Evolutionary conservation across 2,797 vertebrate genomes (phyloP), one percentile per base, ranked within the genome.

Genomic region (Petrocephalus sullivani): DNA sequence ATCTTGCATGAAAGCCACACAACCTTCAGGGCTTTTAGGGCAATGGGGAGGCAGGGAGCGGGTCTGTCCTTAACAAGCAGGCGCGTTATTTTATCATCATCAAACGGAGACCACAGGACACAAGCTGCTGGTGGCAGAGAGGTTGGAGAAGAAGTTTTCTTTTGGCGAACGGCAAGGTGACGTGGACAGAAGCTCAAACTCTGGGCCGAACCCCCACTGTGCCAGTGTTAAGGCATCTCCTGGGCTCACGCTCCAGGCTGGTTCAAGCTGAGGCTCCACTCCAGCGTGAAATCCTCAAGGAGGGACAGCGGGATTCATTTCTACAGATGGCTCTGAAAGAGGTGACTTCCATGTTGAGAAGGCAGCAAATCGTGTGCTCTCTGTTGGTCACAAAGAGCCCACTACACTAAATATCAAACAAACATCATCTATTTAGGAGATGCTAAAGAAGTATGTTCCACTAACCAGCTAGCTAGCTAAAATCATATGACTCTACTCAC

Each of bases 311-410:
- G 81, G 83, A 54, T 88, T 88, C 46, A 85, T 54, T 67, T 88
- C 64, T 85, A 64, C 87, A 88, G 57, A 23, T 88, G 87, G 83
- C 83, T 64, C 58, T 61, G 23, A 88, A 67, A 54, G 33, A 54
- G 5, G 82, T 85, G 87, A 67, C 41, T 54, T 82, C 61, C 82
- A 56, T 49, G 19, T 53, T 37, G 81, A 53, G 81, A 4, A n/a
- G 58, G 87, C 67, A 37, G 23, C n/a, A 75, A 75, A 75, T 16
- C 67, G 19, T 41, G 4, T 28, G 3, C 64, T 28, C 12, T 12
- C 64, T 37, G 64, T 71, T 37, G 64, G 12, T 28, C 64, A 37
- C 67, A 75, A 41, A 75, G 67, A 41, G 33, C 37, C 37, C 14
- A 75, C 12, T 37, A 75, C 14, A 41, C 67, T 37, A 75, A 41